Percentiles rank a stretch among this genome's conserved stretches.
Evolutionary conservation across 2,888 invertebrate species (phyloP).

Genomic region (Zhengitettix transpicula): DNA sequence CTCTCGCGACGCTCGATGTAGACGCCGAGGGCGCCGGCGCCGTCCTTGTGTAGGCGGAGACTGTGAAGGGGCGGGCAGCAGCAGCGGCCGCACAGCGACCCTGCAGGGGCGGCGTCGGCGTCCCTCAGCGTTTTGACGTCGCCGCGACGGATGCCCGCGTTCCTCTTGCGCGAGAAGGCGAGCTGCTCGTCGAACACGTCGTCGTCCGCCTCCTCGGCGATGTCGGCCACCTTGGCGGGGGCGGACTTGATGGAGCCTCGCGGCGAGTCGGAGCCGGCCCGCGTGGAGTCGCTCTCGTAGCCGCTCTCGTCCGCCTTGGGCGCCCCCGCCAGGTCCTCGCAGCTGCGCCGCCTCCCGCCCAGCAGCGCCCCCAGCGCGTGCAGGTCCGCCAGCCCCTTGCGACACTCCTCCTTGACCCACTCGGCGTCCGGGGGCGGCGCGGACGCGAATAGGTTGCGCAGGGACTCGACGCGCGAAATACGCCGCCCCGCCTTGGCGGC

Average conservation of each 20-base stretch:
- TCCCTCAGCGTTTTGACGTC: conserved; percentile 4
- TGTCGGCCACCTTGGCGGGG: conserved; percentile 1
- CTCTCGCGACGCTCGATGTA: conserved; percentile 17
- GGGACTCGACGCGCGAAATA: conserved; percentile 35
- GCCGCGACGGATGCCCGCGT: conserved; percentile 7
- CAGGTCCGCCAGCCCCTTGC: conserved; percentile 20
- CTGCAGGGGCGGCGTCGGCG: background rate
- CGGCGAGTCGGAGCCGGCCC: conserved; percentile 33
- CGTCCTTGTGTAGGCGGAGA: conserved; percentile 18
- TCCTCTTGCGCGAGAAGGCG: conserved; percentile 11
- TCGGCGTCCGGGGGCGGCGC: conserved; percentile 10
- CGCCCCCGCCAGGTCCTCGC: conserved; percentile 18
- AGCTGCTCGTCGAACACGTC: conserved; percentile 1
- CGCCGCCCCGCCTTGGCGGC: conserved; percentile 19
- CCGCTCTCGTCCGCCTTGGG: conserved; percentile 34
- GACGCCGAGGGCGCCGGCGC: conserved; percentile 19
- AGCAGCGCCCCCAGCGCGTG: conserved; percentile 18
- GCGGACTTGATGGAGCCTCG: conserved; percentile 22
- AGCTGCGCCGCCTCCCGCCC: conserved; percentile 13
- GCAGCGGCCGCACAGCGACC: conserved; percentile 5
- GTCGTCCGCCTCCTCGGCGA: background rate
- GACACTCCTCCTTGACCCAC: conserved; percentile 20
- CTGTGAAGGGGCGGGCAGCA: background rate
- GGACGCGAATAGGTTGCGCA: conserved; percentile 31
- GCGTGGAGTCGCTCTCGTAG: conserved; percentile 40